phyloP scores from a whole-genome alignment of 1,140 invertebrate genomes.

The Drosophila jambulina region DNA sequence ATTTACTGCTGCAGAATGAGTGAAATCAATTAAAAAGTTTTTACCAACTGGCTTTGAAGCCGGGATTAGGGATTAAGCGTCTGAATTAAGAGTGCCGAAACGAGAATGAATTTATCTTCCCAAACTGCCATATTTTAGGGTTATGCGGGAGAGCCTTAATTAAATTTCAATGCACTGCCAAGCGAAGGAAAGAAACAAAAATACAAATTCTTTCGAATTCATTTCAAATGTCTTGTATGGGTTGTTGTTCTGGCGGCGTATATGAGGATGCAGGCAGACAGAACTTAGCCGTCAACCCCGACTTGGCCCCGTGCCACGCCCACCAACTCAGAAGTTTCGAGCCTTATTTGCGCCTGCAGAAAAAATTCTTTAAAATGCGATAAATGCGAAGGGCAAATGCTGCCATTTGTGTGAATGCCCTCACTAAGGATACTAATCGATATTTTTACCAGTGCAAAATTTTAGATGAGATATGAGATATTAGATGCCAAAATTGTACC shows the following conservation, averaged over 20 bases:
- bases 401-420: conserved; percentile 5
- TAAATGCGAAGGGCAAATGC: not conserved
- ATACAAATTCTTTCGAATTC: conserved; percentile 37
- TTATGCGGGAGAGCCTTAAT: conserved; percentile 57
- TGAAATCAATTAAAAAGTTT: conserved; percentile 80
- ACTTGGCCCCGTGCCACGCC: conserved; percentile 31
- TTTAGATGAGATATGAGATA: not conserved
- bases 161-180: conserved; percentile 61
- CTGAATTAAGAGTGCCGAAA: conserved; percentile 60
- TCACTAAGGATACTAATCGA: not conserved
- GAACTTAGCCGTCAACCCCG: conserved; percentile 16
- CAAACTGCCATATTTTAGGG: conserved; percentile 33
- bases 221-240: conserved; percentile 48
- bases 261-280: conserved; percentile 2
- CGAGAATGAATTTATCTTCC: conserved; percentile 25
- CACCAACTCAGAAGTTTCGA: conserved; percentile 26
- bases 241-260: not conserved
- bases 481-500: not conserved
- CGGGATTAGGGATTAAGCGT: conserved; percentile 67
- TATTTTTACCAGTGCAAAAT: too few species aligned
- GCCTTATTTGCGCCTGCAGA: conserved; percentile 28
- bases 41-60: conserved; percentile 47
- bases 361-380: conserved; percentile 10
- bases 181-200: conserved; percentile 18
- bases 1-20: conserved; percentile 34